Conservation (phyloP, 2,888 invertebrate species). For the Stegophylla sp. region DNA sequence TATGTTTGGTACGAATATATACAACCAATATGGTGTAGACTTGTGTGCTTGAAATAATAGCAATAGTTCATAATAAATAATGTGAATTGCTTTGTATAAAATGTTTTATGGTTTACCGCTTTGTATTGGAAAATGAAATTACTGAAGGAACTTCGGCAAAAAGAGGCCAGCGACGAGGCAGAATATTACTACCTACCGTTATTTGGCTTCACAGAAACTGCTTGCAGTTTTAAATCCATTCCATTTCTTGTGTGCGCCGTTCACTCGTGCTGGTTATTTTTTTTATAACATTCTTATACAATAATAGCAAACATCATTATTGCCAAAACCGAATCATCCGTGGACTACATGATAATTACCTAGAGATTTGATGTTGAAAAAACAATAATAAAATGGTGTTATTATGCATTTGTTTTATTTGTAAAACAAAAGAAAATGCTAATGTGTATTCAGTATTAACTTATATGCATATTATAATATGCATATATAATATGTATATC, state of each 20-base stretch:
- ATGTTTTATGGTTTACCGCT: slow-evolving; percentile 23
- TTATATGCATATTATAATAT: not conserved
- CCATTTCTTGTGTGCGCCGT: slow-evolving; percentile 39
- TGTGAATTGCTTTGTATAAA: not conserved
- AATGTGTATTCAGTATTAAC: not conserved
- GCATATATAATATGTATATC: too few species aligned
- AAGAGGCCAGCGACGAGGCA: slow-evolving; percentile 33
- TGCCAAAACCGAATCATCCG: slow-evolving; percentile 24
- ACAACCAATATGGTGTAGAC: not conserved
- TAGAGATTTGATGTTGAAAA: not conserved
- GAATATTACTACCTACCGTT: slow-evolving; percentile 54
- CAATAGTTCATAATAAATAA: slow-evolving; percentile 21
- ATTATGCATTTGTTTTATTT: not conserved
- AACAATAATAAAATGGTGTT: not conserved
- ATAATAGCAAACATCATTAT: slow-evolving; percentile 20
- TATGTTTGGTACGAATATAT: not conserved
- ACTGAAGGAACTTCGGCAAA: slow-evolving; percentile 12
- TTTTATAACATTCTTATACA: slow-evolving; percentile 22
- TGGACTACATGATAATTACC: not conserved
- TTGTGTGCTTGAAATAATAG: not conserved
- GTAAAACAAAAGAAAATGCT: not conserved
- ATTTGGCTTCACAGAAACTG: slow-evolving; percentile 57
- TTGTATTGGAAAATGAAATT: slow-evolving; percentile 28
- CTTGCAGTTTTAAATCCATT: slow-evolving; percentile 57
- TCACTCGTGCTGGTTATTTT: slow-evolving; percentile 53